phyloP scores from a whole-genome alignment of 2,888 invertebrate genomes.

The Calliphora vomitoria region DNA sequence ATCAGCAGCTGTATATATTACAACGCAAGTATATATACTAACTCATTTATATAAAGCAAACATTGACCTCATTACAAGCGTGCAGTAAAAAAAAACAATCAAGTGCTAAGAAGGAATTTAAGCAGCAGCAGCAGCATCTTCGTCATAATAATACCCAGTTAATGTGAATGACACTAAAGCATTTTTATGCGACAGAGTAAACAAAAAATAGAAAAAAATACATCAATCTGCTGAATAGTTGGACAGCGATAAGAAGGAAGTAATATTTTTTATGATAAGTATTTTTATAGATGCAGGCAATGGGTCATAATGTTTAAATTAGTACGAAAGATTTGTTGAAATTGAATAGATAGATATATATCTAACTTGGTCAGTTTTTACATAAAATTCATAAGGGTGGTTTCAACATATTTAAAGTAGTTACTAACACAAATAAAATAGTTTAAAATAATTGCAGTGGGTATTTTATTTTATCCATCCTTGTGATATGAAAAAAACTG shows the following conservation, averaged over 20 bases:
- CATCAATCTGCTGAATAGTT: conserved; percentile 14
- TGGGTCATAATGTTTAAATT: conserved; percentile 21
- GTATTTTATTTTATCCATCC: too few species aligned
- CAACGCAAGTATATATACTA: neutral
- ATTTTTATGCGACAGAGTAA: conserved; percentile 2
- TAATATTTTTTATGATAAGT: neutral
- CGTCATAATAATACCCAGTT: neutral
- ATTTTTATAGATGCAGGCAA: neutral
- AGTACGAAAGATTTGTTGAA: neutral
- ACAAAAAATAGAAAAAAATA: neutral
- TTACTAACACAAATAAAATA: too few species aligned
- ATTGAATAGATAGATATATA: neutral
- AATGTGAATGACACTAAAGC: conserved; percentile 49
- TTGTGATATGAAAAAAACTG: too few species aligned
- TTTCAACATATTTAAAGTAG: too few species aligned
- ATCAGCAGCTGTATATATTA: neutral
- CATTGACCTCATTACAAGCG: conserved; percentile 49
- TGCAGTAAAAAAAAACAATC: neutral
- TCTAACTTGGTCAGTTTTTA: neutral
- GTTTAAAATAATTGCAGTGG: too few species aligned
- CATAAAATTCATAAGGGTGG: too few species aligned
- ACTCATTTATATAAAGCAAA: conserved; percentile 40
- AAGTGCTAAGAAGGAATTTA: conserved; percentile 33
- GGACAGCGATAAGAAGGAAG: neutral
- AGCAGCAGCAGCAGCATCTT: conserved; percentile 4